Evolutionary conservation across 2,113 vertebrate species (phyloP), one percentile per base, ranked within the genome.

Genomic region (Dicentrarchus labrax): DNA sequence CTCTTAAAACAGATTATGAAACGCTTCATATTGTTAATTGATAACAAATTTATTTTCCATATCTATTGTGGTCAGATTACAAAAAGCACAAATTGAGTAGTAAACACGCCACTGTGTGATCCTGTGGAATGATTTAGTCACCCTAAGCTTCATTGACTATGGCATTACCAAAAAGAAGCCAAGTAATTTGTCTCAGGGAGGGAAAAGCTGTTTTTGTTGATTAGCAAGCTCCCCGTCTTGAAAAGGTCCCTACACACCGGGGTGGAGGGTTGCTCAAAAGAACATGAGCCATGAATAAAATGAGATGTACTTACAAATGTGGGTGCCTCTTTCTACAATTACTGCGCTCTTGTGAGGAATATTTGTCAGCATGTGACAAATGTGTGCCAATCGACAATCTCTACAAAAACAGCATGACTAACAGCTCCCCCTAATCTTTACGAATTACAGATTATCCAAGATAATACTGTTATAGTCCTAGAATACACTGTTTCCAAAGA

Each of bases 381-480:
- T 86, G 80, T 70, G 85, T 87, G 80, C 82, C 88, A 92, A 83
- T 91, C 88, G 88, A 72, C 86, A 83, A 77, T 87, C 84, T 87
- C 75, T 66, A 50, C 76, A 82, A 89, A 93, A 84, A 72, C 76
- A 92, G 90, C 89, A 84, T 94, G 92, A 94, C 89, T 93, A 94
- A 94, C 64, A 77, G 86, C 82, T 82, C 82, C 72, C 75, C 53
- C 53, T 93, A 93, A 94, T 94, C 90, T 91, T 72, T 48, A 71
- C 57, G 80, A 88, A 89, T 92, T 88, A 91, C 76, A 91, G 92
- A 94, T 94, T 94, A 94, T 91, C 92, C 83, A 47, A 88, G 89
- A 91, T 94, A 92, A 94, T 90, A 59, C 87, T 72, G 78, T 89
- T 88, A 74, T 64, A 88, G 69, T 86, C 74, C 88, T 53, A 67